Evolutionary conservation across 2,888 invertebrate species (phyloP).

Genomic region (Sturmia bella): DNA sequence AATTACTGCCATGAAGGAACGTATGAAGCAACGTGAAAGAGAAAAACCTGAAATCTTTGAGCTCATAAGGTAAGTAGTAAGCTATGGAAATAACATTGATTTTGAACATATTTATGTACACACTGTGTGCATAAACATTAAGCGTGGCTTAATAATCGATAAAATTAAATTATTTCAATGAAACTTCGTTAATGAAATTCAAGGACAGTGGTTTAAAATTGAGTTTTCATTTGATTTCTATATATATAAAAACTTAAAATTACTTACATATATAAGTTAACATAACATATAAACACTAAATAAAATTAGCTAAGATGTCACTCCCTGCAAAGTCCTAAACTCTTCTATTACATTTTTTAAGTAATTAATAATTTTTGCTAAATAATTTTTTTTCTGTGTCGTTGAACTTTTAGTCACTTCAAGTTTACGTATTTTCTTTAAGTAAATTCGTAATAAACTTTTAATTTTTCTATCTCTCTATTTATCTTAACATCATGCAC

Average conservation of each 20-base stretch:
- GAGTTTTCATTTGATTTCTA: slow-evolving; percentile 66
- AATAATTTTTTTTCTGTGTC: neutral
- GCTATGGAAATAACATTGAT: slow-evolving; percentile 16
- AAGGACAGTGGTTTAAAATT: slow-evolving; percentile 38
- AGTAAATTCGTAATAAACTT: neutral
- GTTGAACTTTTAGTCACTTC: neutral
- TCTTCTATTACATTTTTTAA: neutral
- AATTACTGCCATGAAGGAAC: slow-evolving; percentile 99
- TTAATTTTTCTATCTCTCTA: neutral
- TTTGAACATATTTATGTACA: neutral
- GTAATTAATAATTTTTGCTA: neutral
- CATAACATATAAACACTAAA: neutral
- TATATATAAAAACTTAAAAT: slow-evolving; percentile 4
- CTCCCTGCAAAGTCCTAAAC: slow-evolving; percentile 8
- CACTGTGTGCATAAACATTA: neutral
- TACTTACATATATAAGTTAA: neutral
- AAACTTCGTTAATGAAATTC: slow-evolving; percentile 1
- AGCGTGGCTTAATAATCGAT: neutral
- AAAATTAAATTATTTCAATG: neutral
- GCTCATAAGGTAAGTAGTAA: slow-evolving; percentile 94
- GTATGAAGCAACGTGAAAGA: slow-evolving; percentile 99
- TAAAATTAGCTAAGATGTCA: neutral
- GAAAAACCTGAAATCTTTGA: slow-evolving; percentile 99
- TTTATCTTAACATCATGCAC: neutral
- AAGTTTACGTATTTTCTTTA: too few species aligned